These are phyloP conservation scores for Xestia rhomboidea DNA, from an alignment of 2,888 invertebrate species.

Conservation along the genomic window DNA sequence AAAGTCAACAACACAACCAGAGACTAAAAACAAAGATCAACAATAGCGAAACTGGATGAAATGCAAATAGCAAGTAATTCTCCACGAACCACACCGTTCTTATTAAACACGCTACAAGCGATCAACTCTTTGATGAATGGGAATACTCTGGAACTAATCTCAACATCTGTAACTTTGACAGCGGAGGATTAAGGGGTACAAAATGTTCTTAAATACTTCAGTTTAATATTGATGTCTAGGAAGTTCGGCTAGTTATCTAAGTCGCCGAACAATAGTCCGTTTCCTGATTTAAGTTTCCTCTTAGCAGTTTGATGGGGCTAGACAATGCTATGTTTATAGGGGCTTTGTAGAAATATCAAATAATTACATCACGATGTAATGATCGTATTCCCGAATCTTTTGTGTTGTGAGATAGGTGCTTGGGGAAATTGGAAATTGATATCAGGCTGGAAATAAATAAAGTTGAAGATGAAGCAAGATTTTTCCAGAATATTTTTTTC, in stretches of 20 bases:
- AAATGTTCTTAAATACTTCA: slow-evolving; percentile 72
- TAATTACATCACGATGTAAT: slow-evolving; percentile 56
- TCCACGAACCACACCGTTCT: slow-evolving; percentile 20
- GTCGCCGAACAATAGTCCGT: slow-evolving; percentile 66
- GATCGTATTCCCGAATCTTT: slow-evolving; percentile 49
- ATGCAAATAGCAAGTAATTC: slow-evolving; percentile 48
- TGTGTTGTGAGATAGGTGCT: slow-evolving; percentile 37
- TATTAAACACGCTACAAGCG: slow-evolving; percentile 64
- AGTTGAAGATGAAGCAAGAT: slow-evolving; percentile 13
- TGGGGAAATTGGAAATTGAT: slow-evolving; percentile 49
- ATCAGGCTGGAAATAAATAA: slow-evolving; percentile 46
- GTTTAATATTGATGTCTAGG: slow-evolving; percentile 72
- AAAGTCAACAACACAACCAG: slow-evolving; percentile 2
- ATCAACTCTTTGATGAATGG: slow-evolving; percentile 77
- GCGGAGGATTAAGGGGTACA: slow-evolving; percentile 72
- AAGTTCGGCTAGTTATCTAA: slow-evolving; percentile 70
- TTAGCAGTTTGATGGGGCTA: slow-evolving; percentile 43
- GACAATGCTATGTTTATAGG: slow-evolving; percentile 51
- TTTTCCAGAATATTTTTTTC: background rate
- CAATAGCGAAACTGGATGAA: slow-evolving; percentile 25
- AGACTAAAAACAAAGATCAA: slow-evolving; percentile 15
- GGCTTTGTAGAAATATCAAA: slow-evolving; percentile 53
- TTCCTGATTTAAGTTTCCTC: slow-evolving; percentile 62
- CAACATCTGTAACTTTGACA: slow-evolving; percentile 77
- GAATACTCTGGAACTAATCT: slow-evolving; percentile 79